These are phyloP conservation scores for Peromyscus nudipes DNA, from an alignment of 2,797 vertebrate species.

Conservation along the genomic window DNA sequence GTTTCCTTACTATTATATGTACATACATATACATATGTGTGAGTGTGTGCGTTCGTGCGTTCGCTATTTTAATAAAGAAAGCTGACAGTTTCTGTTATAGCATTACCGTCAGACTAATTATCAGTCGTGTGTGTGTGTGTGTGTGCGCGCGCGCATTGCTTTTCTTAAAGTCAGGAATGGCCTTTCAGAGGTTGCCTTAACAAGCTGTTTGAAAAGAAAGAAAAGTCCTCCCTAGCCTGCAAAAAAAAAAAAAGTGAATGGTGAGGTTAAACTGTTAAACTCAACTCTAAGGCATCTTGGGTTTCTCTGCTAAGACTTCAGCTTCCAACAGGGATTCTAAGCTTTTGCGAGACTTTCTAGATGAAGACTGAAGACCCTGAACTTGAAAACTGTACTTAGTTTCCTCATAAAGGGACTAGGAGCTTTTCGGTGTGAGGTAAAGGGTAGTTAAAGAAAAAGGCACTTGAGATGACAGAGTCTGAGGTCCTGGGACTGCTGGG, in stretches of 20 bases:
- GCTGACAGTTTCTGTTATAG: not conserved
- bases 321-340: not conserved
- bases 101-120: constrained; percentile 12
- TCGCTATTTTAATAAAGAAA: constrained; percentile 51
- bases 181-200: constrained; percentile 49
- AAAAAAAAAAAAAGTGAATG: constrained; percentile 52
- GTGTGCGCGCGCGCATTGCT: not conserved
- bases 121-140: not conserved
- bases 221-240: constrained; percentile 8
- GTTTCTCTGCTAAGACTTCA: constrained; percentile 11
- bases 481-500: not conserved
- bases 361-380: not conserved
- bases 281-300: not conserved
- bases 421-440: not conserved
- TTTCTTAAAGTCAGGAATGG: constrained; percentile 49
- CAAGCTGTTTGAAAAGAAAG: constrained; percentile 6
- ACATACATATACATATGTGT: too few relatives aligned
- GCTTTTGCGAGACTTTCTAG: not conserved
- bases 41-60: not conserved
- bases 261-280: not conserved
- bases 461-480: not conserved
- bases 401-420: not conserved
- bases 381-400: constrained; percentile 36
- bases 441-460: not conserved
- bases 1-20: constrained; percentile 1